Base-by-base conservation (phyloP, 2,113 vertebrate genomes). In the Meles meles region DNA sequence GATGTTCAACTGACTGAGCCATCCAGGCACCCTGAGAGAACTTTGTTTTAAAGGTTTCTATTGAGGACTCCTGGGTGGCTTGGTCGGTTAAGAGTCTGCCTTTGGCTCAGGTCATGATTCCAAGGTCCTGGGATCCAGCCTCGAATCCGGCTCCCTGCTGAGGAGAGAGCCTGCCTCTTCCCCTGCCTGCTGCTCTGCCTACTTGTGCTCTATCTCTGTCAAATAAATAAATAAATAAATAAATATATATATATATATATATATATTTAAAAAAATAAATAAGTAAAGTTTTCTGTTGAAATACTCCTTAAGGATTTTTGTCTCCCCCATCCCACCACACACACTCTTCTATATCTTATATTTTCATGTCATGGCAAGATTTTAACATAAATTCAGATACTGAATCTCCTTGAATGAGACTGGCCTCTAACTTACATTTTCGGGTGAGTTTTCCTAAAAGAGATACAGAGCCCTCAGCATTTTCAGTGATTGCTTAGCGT, bases 381-480 rank as follows among this genome's bases (percentile, higher is more conserved):
- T 96, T 74, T 96, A 89, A 79, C 80, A 55, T 55, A 17, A 92
- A 85, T 77, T 95, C 65, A n/a, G 59, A n/a, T 96, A 49, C 88
- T 84, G 72, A 47, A 69, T 95, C 34, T 81, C 23, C 81, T 96
- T 85, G 80, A 96, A 65, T 88, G 86, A 90, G 82, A 81, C 49
- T 8, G 47, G 63, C 37, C 72, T 8, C 76, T 71, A 37, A 72
- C 39, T 52, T 85, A 31, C 17, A 71, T 39, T 80, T 39, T 77
- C 44, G 49, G 42, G 10, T 79, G 47, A 93, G 37, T 59, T 88
- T 79, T 89, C 44, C 57, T 88, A 15, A 77, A 86, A 79, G 69
- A 91, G 52, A 88, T 42, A 61, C 44, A 37, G 34, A 71, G 47
- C 17, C 42, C 44, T 88, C 15, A 10, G 52, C 14, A 37, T 1